Percentiles rank a stretch among this genome's conserved stretches.
Evolutionary conservation across 2,113 vertebrate species (phyloP).

Genomic region (Tetrao urogallus): DNA sequence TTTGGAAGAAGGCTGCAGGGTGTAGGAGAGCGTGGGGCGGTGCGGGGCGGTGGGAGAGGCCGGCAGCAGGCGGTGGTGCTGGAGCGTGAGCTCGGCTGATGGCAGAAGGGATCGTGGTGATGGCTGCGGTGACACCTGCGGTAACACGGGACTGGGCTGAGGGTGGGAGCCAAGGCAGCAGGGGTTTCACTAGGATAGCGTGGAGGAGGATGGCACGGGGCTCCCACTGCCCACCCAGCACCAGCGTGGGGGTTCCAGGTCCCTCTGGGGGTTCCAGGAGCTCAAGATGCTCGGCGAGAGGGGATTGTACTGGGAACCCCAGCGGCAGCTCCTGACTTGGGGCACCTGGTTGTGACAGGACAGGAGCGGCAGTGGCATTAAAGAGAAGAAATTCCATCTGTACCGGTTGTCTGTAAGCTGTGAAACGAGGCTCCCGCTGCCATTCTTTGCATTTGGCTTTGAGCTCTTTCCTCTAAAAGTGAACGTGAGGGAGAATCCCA

Average conservation of each 20-base stretch:
- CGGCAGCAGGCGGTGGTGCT: neutral
- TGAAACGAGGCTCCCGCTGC: neutral
- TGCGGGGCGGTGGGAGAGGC: neutral
- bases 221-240: neutral
- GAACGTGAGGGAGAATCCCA: accelerated
- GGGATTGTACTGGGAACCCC: neutral
- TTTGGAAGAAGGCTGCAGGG: neutral
- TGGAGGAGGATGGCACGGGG: neutral
- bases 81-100: neutral
- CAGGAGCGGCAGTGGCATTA: neutral
- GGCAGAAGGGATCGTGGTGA: neutral
- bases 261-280: accelerated
- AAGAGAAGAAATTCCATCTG: neutral
- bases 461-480: neutral
- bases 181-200: neutral
- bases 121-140: neutral
- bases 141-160: neutral
- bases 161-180: accelerated
- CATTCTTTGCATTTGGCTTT: neutral
- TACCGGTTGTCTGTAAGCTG: neutral
- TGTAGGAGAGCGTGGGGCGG: neutral
- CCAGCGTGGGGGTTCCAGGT: neutral
- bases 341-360: neutral
- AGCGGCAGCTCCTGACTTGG: neutral
- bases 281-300: accelerated